phyloP scores from a whole-genome alignment of 1,140 invertebrate genomes.

The Saccostrea cuccullata region DNA sequence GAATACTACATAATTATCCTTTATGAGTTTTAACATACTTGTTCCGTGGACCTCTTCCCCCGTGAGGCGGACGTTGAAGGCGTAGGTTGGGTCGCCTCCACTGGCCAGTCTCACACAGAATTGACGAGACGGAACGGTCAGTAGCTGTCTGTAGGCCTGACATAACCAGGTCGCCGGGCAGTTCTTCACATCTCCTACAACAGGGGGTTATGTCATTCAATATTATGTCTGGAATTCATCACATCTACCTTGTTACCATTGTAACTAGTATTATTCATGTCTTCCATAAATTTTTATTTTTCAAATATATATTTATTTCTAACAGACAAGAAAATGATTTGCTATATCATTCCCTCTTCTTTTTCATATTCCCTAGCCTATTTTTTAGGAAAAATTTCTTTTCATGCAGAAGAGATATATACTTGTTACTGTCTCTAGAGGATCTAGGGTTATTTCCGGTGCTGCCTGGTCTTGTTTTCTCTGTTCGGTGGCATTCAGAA shows the following conservation, averaged over 20 bases:
- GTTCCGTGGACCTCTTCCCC: slow-evolving; percentile 80
- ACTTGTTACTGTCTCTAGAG: slow-evolving; percentile 75
- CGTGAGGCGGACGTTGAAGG: slow-evolving; percentile 77
- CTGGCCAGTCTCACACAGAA: slow-evolving; percentile 77
- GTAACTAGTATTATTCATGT: too few species aligned
- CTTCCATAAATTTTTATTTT: too few species aligned
- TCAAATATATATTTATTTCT: too few species aligned
- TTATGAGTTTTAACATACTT: slow-evolving; percentile 68
- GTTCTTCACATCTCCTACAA: slow-evolving; percentile 56
- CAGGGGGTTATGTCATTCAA: not conserved
- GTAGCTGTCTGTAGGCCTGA: slow-evolving; percentile 76
- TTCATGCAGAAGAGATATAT: slow-evolving; percentile 22
- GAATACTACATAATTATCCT: not conserved
- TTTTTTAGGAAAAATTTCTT: too few species aligned
- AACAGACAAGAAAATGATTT: too few species aligned
- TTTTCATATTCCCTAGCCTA: too few species aligned
- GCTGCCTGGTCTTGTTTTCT: slow-evolving; percentile 77
- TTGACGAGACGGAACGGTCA: slow-evolving; percentile 73
- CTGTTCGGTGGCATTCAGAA: slow-evolving; percentile 76
- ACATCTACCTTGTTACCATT: too few species aligned
- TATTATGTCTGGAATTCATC: not conserved
- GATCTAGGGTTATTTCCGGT: slow-evolving; percentile 77
- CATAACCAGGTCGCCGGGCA: slow-evolving; percentile 65
- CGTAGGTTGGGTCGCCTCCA: slow-evolving; percentile 78
- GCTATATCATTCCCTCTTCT: too few species aligned